phyloP scores from a whole-genome alignment of 2,888 invertebrate genomes.

The Chouioia cunea region DNA sequence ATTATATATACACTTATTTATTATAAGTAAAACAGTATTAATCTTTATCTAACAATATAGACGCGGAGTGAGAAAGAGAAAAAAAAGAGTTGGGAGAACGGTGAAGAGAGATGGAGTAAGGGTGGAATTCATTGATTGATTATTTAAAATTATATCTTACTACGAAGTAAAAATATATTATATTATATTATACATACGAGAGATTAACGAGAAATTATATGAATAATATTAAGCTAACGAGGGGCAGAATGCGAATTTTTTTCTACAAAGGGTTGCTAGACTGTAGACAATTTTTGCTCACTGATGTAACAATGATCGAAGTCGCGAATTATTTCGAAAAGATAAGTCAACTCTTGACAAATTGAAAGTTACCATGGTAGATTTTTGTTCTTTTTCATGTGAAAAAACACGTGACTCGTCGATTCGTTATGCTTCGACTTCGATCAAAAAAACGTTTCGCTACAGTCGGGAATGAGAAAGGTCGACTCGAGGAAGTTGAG shows the following conservation, averaged over 20 bases:
- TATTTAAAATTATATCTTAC: constrained; percentile 54
- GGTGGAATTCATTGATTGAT: constrained; percentile 54
- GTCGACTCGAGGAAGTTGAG: constrained; percentile 51
- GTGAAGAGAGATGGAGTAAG: constrained; percentile 42
- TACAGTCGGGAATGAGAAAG: constrained; percentile 50
- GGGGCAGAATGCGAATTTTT: not conserved
- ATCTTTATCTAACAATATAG: constrained; percentile 55
- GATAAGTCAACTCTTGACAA: too few relatives aligned
- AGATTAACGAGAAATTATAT: constrained; percentile 36
- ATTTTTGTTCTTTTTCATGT: too few relatives aligned
- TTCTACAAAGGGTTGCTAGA: too few relatives aligned
- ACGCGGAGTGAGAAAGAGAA: not conserved
- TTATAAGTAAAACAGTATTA: constrained; percentile 63
- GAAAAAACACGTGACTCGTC: too few relatives aligned
- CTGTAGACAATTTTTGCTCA: too few relatives aligned
- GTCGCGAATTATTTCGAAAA: too few relatives aligned
- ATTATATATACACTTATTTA: constrained; percentile 55
- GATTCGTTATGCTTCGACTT: too few relatives aligned
- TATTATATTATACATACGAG: constrained; percentile 47
- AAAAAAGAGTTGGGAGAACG: not conserved
- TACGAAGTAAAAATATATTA: constrained; percentile 44
- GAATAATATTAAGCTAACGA: constrained; percentile 47
- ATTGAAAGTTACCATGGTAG: too few relatives aligned
- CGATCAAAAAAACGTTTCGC: not conserved
- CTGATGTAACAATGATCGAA: not conserved